A percentile compares a stretch with the other conserved stretches of the same genome.
phyloP scores from a whole-genome alignment of 2,797 vertebrate genomes.

The Knipowitschia caucasica region DNA sequence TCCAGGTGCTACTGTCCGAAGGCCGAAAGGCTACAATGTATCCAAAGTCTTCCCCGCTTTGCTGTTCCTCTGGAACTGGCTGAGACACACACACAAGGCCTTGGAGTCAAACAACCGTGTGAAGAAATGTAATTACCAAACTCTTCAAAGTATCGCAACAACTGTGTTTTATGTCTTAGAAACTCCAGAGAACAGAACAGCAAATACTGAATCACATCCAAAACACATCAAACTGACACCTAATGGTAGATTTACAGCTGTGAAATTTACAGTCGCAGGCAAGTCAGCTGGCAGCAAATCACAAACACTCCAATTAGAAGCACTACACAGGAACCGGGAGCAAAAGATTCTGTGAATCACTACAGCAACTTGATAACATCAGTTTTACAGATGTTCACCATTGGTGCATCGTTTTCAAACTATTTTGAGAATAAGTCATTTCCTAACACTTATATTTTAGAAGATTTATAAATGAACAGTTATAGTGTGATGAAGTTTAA shows the following conservation, averaged over 20 bases:
- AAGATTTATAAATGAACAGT: no score
- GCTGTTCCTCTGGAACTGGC: constrained; percentile 86
- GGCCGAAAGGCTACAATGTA: constrained; percentile 82
- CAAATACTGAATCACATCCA: constrained; percentile 17
- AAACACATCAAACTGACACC: constrained; percentile 32
- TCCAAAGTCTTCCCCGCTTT: constrained; percentile 86
- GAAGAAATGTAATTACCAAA: constrained; percentile 26
- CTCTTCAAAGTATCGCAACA: constrained; percentile 1
- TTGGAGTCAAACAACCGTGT: constrained; percentile 31
- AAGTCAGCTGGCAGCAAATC: constrained; percentile 57
- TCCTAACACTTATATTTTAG: no score
- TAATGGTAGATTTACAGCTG: constrained; percentile 38
- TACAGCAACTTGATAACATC: constrained; percentile 8
- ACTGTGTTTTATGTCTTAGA: constrained; percentile 21
- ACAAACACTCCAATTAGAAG: constrained; percentile 65
- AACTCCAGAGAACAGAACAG: constrained; percentile 15
- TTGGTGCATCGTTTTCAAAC: neutral
- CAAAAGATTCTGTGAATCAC: constrained; percentile 40
- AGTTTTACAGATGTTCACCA: neutral
- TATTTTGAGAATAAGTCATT: no score
- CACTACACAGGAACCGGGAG: constrained; percentile 37
- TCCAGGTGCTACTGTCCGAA: constrained; percentile 79
- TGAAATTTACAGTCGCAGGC: constrained; percentile 24
- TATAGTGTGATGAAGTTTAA: constrained; percentile 39
- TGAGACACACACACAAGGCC: constrained; percentile 45